Percentiles rank a stretch among this genome's conserved stretches.
These are phyloP conservation scores for Haemorhous mexicanus DNA, from an alignment of 2,113 vertebrate genomes.

Conservation along the genomic window DNA sequence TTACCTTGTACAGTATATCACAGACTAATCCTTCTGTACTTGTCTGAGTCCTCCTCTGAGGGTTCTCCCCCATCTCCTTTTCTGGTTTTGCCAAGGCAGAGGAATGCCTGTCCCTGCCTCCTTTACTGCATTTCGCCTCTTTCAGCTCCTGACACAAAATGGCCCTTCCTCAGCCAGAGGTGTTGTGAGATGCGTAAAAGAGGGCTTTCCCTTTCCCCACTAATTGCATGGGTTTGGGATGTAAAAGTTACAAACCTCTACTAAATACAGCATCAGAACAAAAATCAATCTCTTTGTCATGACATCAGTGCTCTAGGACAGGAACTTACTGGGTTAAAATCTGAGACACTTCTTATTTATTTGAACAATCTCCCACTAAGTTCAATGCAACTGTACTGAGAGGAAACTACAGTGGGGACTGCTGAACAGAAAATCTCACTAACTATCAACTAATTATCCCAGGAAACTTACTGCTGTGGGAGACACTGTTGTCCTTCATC, in stretches of 20 bases:
- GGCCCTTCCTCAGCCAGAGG: background rate
- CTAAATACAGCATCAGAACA: background rate
- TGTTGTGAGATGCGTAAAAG: background rate
- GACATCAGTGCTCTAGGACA: background rate
- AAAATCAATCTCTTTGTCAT: background rate
- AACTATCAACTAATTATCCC: background rate
- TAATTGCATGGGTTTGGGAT: background rate
- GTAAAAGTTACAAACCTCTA: background rate
- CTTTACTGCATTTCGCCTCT: background rate
- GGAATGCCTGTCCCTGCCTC: background rate
- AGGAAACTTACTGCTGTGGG: background rate
- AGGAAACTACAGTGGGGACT: background rate
- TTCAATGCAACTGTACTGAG: background rate
- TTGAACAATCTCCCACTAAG: background rate
- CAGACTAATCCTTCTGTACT: background rate
- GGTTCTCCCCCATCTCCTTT: constrained; percentile 15
- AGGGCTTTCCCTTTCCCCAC: background rate
- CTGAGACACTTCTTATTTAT: background rate
- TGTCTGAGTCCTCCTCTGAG: background rate
- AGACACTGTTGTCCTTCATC: background rate
- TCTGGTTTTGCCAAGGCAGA: constrained; percentile 32
- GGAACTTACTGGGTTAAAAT: background rate
- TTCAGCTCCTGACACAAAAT: background rate
- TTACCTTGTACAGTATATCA: constrained; percentile 2
- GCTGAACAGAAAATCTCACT: background rate